Evolutionary conservation across 2,888 invertebrate species (phyloP), one percentile per base, ranked within the genome.

Genomic region (Drosophila percnosoma): DNA sequence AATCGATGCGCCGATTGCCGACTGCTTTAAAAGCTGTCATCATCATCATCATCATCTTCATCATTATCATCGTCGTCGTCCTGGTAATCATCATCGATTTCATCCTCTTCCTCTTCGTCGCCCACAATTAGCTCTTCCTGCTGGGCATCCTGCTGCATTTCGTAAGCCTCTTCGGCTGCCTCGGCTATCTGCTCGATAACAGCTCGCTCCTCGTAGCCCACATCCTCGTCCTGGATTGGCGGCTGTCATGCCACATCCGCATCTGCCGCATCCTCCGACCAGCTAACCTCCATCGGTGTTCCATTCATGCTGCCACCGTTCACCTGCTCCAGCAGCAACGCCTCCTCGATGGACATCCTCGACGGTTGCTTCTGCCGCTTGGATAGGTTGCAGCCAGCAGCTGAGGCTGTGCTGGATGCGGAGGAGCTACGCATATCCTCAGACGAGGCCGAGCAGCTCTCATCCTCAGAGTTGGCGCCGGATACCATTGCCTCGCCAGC

Each of bases 401-500:
- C 89, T 3, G 86, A 92, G 4, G 92, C 91, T 4, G 90, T 91
- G 71, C 84, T 84, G 18, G 92, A 91, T 91, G 72, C 93, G 90
- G 80, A 94, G 90, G 86, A 94, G 93, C 68, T 94, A 92, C 78
- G 94, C 81, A 54, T 94, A 54, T 91, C 91, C 74, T 93, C 91
- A 89, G 94, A 92, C 13, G 94, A 93, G 42, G 94, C 94, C 10
- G 94, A 94, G 73, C 94, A 94, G 78, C 94, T 94, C 82, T 95
- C 95, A 78, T 95, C 95, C 82, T 95, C 95, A 0, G 95, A 95
- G 78, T 94, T 94, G 69, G 94, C 94, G 69, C 94, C 95, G n/a
- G 95, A 95, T 38, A 96, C 95, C 93, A 95, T 95, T 1, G 95
- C 95, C 89, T 95, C 95, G 31, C 95, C 95, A 4, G 95, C 95